Conservation (phyloP, 37 sponge, comb jelly and placozoan species). For the Ianthella basta region DNA sequence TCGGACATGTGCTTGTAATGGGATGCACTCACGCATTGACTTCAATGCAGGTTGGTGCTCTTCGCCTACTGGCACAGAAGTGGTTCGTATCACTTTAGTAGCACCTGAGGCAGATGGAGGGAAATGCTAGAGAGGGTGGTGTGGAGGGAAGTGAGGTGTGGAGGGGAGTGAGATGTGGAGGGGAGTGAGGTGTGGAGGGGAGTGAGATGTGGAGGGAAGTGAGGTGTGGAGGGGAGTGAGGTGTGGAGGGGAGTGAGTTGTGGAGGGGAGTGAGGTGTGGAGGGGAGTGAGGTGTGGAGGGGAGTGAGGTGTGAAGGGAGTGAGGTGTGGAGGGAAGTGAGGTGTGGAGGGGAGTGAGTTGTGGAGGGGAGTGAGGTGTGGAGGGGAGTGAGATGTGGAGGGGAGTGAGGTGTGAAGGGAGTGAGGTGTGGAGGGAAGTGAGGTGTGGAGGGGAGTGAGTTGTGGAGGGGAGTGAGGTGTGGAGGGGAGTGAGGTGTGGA, state of each 20-base stretch:
- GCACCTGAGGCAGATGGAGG: neutral
- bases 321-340: neutral
- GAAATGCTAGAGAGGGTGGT: neutral
- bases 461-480: neutral
- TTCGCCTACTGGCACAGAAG: slow-evolving; percentile 4
- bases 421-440: neutral
- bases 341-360: slow-evolving; percentile 14
- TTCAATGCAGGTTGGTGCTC: neutral
- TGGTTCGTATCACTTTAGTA: neutral
- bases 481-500: neutral
- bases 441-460: slow-evolving; percentile 25
- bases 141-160: neutral
- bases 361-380: slow-evolving; percentile 2
- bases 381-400: slow-evolving; percentile 14
- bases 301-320: neutral
- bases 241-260: neutral
- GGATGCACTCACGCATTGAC: neutral
- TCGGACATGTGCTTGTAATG: neutral
- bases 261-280: neutral
- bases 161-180: slow-evolving; percentile 29
- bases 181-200: too few species aligned
- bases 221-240: neutral
- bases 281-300: neutral
- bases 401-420: neutral
- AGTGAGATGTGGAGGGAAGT: slow-evolving; percentile 14